Conservation (phyloP, 2,113 vertebrate genomes). For the Nestor notabilis region DNA sequence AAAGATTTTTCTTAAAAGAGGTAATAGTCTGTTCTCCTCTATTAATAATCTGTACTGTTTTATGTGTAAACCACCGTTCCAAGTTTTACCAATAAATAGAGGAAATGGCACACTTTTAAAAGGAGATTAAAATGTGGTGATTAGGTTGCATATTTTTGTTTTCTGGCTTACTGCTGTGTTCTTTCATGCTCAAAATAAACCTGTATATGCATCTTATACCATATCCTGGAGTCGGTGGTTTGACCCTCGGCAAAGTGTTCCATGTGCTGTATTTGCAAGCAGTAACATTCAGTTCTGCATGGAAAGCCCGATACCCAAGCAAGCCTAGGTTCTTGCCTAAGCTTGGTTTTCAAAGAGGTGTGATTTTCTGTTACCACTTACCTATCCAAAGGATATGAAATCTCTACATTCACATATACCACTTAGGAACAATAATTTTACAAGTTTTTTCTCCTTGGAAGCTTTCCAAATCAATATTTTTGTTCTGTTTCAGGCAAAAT, state of each 20-base stretch:
- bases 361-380: neutral
- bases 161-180: neutral
- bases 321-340: neutral
- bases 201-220: neutral
- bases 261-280: neutral
- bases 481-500: conserved; percentile 6
- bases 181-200: neutral
- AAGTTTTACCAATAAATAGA: conserved; percentile 11
- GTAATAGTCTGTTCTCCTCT: neutral
- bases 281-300: neutral
- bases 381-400: neutral
- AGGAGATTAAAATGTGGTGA: neutral
- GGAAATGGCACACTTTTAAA: conserved; percentile 33
- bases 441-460: neutral
- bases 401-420: neutral
- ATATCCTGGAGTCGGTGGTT: neutral
- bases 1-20: conserved; percentile 3
- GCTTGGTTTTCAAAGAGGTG: neutral
- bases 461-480: conserved; percentile 25
- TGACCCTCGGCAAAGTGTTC: neutral
- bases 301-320: neutral
- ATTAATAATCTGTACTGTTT: neutral
- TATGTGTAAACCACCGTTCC: neutral
- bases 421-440: neutral
- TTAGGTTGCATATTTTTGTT: neutral